Conservation (phyloP, 2,888 invertebrate genomes). For the Parnassius apollo region DNA sequence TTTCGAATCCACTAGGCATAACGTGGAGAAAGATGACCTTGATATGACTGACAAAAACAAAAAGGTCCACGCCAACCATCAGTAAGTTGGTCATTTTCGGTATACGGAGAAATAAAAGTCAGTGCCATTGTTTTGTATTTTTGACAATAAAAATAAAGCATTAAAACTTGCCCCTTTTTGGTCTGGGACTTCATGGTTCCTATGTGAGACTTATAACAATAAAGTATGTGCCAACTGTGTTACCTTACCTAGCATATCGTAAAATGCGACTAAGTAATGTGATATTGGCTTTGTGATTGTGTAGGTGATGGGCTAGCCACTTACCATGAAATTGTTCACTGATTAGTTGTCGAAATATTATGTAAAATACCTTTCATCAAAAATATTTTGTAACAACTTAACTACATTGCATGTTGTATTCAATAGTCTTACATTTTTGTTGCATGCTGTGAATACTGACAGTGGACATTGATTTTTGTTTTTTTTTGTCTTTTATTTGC, state of each 20-base stretch:
- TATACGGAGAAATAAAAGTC: conserved; percentile 31
- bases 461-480: conserved; percentile 27
- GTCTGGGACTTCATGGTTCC: too few relatives aligned
- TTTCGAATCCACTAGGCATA: conserved; percentile 86
- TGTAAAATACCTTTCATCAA: too few relatives aligned
- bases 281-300: too few relatives aligned
- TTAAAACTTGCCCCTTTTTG: too few relatives aligned
- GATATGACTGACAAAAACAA: conserved; percentile 85
- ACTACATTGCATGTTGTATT: conserved; percentile 30
- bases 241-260: too few relatives aligned
- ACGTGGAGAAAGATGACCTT: conserved; percentile 87
- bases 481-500: conserved; percentile 1
- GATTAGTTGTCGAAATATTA: too few relatives aligned
- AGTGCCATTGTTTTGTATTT: conserved; percentile 37
- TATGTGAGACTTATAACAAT: too few relatives aligned
- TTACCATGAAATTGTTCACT: too few relatives aligned
- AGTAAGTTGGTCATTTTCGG: conserved; percentile 57
- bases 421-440: conserved; percentile 12
- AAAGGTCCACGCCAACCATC: conserved; percentile 63
- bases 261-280: too few relatives aligned
- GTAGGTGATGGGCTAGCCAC: too few relatives aligned
- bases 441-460: conserved; percentile 26
- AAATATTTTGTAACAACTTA: too few relatives aligned
- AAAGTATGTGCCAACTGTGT: too few relatives aligned
- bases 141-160: background rate